Evolutionary conservation across 2,888 invertebrate genomes (phyloP).

Genomic region (Liopterus haemorrhoidalis): DNA sequence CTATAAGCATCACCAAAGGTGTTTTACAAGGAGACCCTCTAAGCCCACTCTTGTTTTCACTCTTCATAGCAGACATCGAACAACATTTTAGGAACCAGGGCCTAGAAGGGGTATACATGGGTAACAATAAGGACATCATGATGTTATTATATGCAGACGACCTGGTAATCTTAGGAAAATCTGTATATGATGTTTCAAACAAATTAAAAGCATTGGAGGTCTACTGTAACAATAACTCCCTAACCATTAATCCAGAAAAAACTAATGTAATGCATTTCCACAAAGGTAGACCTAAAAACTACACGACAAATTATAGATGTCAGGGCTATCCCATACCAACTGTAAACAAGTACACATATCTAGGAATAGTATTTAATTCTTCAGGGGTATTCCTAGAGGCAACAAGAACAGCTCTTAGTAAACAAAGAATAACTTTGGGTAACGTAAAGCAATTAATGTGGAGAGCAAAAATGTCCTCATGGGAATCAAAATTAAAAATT

Average conservation of each 20-base stretch:
- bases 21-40: constrained; percentile 9
- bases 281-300: too few species aligned
- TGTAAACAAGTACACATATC: neutral
- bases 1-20: constrained; percentile 8
- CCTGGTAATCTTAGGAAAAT: constrained; percentile 1
- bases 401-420: neutral
- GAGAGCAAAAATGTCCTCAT: constrained; percentile 9
- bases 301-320: neutral
- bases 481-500: constrained; percentile 8
- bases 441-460: neutral
- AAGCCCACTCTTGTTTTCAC: constrained; percentile 5
- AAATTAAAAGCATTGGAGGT: neutral
- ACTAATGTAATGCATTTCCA: too few species aligned
- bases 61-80: constrained; percentile 11
- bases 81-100: neutral
- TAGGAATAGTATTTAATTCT: neutral
- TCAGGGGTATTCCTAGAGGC: neutral
- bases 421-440: constrained; percentile 1
- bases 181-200: neutral
- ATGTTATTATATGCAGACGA: constrained; percentile 14
- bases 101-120: constrained; percentile 4
- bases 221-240: constrained; percentile 8
- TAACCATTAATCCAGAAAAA: neutral
- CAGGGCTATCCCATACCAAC: neutral
- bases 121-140: neutral